These are phyloP conservation scores for Drosophila lacertosa DNA, from an alignment of 1,140 invertebrate genomes.

Conservation along the genomic window DNA sequence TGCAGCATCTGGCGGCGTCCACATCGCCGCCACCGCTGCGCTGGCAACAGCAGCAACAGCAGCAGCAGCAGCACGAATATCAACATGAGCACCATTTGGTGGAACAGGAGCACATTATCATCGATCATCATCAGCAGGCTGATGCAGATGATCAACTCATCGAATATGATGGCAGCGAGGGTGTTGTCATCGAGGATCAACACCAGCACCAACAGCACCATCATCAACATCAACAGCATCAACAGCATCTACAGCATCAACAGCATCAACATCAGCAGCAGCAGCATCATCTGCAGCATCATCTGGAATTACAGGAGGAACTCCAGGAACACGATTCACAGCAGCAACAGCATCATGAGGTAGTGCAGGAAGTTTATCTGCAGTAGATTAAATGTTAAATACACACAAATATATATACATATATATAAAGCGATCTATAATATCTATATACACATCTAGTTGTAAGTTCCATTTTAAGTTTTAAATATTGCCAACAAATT, in stretches of 20 bases:
- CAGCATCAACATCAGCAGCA: conserved; percentile 47
- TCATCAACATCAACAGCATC: conserved; percentile 51
- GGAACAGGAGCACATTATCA: conserved; percentile 68
- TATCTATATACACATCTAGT: conserved; percentile 32
- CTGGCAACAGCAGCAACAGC: conserved; percentile 59
- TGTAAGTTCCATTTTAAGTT: conserved; percentile 8
- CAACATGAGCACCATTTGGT: conserved; percentile 65
- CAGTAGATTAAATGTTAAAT: conserved; percentile 50
- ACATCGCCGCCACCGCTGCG: conserved; percentile 65
- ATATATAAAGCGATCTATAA: conserved; percentile 10
- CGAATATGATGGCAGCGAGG: conserved; percentile 54
- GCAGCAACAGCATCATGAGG: conserved; percentile 67
- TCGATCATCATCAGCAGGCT: conserved; percentile 70
- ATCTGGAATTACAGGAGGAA: conserved; percentile 63
- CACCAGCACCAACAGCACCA: conserved; percentile 36
- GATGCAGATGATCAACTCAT: conserved; percentile 69
- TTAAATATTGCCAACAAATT: conserved; percentile 15
- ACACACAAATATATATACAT: conserved; percentile 2
- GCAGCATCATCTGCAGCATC: conserved; percentile 8
- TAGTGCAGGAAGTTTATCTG: conserved; percentile 77
- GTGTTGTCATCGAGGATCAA: conserved; percentile 63
- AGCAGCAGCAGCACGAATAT: conserved; percentile 44
- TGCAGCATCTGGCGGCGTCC: conserved; percentile 58
- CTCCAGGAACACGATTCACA: conserved; percentile 55
- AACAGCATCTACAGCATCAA: conserved; percentile 45